These are phyloP conservation scores for Coecobrya sp. DNA, from an alignment of 2,888 invertebrate genomes.

Conservation along the genomic window DNA sequence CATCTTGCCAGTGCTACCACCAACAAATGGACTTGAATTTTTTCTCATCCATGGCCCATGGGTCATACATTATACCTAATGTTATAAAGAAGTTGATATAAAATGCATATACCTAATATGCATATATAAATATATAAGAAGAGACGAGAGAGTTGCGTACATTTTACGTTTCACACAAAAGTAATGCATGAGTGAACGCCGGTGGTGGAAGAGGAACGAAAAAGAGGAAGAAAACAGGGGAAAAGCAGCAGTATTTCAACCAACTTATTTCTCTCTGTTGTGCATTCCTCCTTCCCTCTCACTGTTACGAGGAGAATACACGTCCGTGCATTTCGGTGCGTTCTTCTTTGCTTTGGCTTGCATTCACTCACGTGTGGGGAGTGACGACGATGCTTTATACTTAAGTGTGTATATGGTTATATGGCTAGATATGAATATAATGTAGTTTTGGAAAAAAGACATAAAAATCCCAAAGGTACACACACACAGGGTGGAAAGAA, in stretches of 20 bases:
- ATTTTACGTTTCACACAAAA: not conserved
- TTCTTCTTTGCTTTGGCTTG: constrained; percentile 23
- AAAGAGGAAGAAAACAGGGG: constrained; percentile 1
- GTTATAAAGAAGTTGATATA: not conserved
- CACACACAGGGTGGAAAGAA: not conserved
- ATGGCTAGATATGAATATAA: not conserved
- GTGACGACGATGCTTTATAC: not conserved
- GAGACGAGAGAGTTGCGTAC: constrained; percentile 13
- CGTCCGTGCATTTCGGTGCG: constrained; percentile 23
- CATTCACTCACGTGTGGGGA: constrained; percentile 48
- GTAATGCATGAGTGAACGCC: constrained; percentile 41
- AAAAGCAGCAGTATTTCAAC: constrained; percentile 19
- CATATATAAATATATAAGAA: not conserved
- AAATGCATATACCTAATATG: not conserved
- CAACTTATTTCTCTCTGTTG: constrained; percentile 18
- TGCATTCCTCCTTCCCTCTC: constrained; percentile 44
- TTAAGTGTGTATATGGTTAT: not conserved
- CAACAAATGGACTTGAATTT: not conserved
- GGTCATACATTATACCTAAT: not conserved
- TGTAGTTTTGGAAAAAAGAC: constrained; percentile 46
- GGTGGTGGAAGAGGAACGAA: constrained; percentile 30
- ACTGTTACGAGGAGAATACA: not conserved
- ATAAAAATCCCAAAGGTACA: constrained; percentile 72
- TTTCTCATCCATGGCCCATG: not conserved
- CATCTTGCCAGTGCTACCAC: not conserved